A percentile compares a stretch with the other conserved stretches of the same genome.
phyloP scores from a whole-genome alignment of 2,888 invertebrate species.

The Gymnoscelis rufifasciata region DNA sequence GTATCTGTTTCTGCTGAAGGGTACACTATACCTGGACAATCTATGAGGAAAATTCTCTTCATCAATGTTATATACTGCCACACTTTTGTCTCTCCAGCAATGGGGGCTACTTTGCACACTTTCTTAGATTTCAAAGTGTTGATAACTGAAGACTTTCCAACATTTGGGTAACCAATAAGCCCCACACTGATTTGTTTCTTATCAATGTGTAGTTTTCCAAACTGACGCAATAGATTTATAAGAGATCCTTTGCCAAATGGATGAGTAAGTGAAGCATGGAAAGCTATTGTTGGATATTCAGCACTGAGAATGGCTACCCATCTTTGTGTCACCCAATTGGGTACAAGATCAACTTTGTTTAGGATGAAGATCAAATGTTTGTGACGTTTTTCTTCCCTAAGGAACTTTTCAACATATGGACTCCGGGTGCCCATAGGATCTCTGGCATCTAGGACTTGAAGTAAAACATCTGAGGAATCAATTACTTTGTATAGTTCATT shows the following conservation, averaged over 20 bases:
- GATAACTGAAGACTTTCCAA: constrained; percentile 98
- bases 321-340: constrained; percentile 98
- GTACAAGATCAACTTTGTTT: constrained; percentile 98
- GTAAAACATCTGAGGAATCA: constrained; percentile 97
- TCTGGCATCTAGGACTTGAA: constrained; percentile 97
- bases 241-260: constrained; percentile 98
- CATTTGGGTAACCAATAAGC: constrained; percentile 99
- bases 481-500: constrained; percentile 99
- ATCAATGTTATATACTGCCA: constrained; percentile 99
- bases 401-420: constrained; percentile 92
- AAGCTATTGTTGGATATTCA: constrained; percentile 98
- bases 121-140: constrained; percentile 97
- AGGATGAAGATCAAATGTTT: constrained; percentile 98
- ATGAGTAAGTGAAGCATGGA: constrained; percentile 98
- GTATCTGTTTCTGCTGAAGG: constrained; percentile 97
- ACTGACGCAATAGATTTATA: constrained; percentile 96
- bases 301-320: constrained; percentile 97
- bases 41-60: constrained; percentile 97
- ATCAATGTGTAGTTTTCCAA: constrained; percentile 95
- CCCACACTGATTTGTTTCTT: constrained; percentile 99
- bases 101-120: constrained; percentile 99
- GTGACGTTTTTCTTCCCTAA: constrained; percentile 96
- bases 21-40: constrained; percentile 99
- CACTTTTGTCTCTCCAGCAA: constrained; percentile 98
- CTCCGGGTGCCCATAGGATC: constrained; percentile 98